These are phyloP conservation scores for Ecliptopera silaceata DNA, from an alignment of 2,888 invertebrate genomes.

Conservation along the genomic window DNA sequence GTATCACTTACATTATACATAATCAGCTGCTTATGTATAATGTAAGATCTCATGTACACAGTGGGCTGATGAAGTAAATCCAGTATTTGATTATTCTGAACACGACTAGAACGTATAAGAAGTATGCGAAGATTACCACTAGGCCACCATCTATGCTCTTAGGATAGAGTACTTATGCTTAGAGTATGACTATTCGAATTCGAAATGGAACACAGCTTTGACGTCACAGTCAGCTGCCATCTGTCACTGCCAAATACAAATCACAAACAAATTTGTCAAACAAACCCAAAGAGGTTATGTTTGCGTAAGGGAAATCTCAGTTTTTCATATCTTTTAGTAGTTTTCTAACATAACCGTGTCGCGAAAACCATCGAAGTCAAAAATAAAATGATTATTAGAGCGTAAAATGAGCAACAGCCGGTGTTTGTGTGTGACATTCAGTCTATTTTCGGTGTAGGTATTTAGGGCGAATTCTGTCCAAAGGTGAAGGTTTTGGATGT, in stretches of 20 bases:
- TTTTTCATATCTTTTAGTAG: constrained; percentile 42
- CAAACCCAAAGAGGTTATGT: constrained; percentile 60
- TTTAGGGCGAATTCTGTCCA: constrained; percentile 73
- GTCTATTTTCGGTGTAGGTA: constrained; percentile 74
- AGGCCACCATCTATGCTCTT: too few relatives aligned
- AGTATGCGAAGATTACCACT: too few relatives aligned
- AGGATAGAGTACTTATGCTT: neutral
- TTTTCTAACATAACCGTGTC: constrained; percentile 36
- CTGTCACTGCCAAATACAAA: constrained; percentile 24
- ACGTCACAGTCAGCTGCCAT: constrained; percentile 42
- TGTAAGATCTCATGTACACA: too few relatives aligned
- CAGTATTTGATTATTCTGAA: too few relatives aligned
- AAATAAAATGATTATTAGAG: constrained; percentile 29
- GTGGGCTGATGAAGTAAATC: too few relatives aligned
- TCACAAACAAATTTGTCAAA: constrained; percentile 43
- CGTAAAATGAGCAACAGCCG: constrained; percentile 38
- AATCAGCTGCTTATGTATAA: too few relatives aligned
- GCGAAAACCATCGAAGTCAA: constrained; percentile 29
- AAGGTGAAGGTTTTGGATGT: constrained; percentile 76
- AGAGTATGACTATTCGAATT: neutral
- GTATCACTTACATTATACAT: too few relatives aligned
- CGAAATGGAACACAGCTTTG: constrained; percentile 9
- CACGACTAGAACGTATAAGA: too few relatives aligned
- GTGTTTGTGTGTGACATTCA: constrained; percentile 52
- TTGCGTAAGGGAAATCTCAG: constrained; percentile 51